phyloP scores from a whole-genome alignment of 2,888 invertebrate species.

The Pandemis corylana region DNA sequence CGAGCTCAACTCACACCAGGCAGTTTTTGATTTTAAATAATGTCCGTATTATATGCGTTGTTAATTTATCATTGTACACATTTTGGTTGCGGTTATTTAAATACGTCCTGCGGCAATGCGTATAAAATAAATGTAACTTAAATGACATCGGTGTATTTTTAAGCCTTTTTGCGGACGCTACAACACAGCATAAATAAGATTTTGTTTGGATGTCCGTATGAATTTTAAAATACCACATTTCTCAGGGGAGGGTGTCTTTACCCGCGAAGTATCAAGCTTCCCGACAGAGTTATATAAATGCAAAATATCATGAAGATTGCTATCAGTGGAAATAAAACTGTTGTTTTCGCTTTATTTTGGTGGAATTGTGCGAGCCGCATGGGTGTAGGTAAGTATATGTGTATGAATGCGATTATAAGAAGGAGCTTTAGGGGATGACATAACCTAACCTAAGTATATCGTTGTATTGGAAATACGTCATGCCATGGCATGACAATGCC shows the following conservation, averaged over 20 bases:
- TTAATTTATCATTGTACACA: no score
- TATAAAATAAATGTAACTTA: neutral
- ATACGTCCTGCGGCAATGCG: neutral
- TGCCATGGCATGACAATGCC: no score
- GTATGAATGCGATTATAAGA: neutral
- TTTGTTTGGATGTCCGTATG: neutral
- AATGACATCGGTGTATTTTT: neutral
- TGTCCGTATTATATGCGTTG: no score
- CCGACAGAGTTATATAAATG: conserved; percentile 5
- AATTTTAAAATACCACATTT: conserved; percentile 10
- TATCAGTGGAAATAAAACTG: neutral
- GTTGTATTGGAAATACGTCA: neutral
- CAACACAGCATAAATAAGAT: neutral
- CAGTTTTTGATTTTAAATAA: no score
- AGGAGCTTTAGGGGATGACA: neutral
- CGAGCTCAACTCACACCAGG: no score
- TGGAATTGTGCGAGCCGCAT: neutral
- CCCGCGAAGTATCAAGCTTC: neutral
- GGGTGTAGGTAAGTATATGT: neutral
- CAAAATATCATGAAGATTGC: conserved; percentile 1
- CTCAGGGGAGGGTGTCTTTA: conserved; percentile 6
- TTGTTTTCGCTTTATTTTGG: neutral
- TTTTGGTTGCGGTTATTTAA: no score
- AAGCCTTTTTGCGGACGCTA: neutral
- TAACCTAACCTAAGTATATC: neutral